Conservation (phyloP, 2,888 invertebrate genomes). For the Mythimna vitellina region DNA sequence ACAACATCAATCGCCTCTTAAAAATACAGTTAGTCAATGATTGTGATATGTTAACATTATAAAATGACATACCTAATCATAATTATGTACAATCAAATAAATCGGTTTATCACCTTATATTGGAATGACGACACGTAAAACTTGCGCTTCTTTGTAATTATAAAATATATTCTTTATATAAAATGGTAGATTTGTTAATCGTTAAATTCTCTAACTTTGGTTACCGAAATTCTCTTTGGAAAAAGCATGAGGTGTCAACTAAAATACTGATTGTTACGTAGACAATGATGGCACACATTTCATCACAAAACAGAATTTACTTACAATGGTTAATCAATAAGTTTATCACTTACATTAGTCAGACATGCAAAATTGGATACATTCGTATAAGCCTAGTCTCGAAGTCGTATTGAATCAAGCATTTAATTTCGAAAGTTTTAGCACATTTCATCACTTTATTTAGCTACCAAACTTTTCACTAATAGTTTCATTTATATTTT, state of each 20-base stretch:
- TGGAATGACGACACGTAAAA: slow-evolving; percentile 59
- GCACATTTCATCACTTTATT: slow-evolving; percentile 59
- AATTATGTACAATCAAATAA: slow-evolving; percentile 59
- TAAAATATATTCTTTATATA: slow-evolving; percentile 48
- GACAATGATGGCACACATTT: slow-evolving; percentile 69
- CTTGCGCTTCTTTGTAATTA: slow-evolving; percentile 31
- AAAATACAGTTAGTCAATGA: slow-evolving; percentile 43
- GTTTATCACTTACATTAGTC: slow-evolving; percentile 45
- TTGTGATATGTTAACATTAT: slow-evolving; percentile 62
- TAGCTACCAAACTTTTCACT: slow-evolving; percentile 51
- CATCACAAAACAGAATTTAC: slow-evolving; percentile 61
- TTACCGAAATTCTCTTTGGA: slow-evolving; percentile 71
- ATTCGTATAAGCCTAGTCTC: slow-evolving; percentile 53
- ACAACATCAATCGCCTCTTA: slow-evolving; percentile 47
- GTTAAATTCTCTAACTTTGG: slow-evolving; percentile 70
- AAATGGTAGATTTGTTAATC: slow-evolving; percentile 39
- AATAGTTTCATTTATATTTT: slow-evolving; percentile 42
- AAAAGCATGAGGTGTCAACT: slow-evolving; percentile 67
- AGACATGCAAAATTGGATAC: slow-evolving; percentile 56
- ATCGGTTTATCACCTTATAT: slow-evolving; percentile 50
- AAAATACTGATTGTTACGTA: slow-evolving; percentile 56
- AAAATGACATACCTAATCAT: slow-evolving; percentile 41
- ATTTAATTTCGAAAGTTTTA: slow-evolving; percentile 62
- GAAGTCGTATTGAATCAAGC: slow-evolving; percentile 52
- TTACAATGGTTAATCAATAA: slow-evolving; percentile 19